These are phyloP conservation scores for Heliconius himera DNA, from an alignment of 1,140 invertebrate species.

Conservation along the genomic window DNA sequence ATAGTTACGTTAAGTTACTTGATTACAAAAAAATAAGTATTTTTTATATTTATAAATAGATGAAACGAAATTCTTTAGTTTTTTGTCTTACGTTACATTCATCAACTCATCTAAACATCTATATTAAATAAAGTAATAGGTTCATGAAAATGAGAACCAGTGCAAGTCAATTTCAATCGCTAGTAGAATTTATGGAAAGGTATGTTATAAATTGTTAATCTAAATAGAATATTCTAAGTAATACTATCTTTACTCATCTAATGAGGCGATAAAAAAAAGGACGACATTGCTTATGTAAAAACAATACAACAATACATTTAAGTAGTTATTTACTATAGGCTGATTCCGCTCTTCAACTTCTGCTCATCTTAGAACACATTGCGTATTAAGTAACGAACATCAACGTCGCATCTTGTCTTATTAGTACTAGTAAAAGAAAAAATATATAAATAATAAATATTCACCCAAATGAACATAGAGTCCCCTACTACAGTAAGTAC, in stretches of 20 bases:
- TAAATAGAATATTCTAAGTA: background rate
- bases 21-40: background rate
- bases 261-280: background rate
- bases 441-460: background rate
- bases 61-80: background rate
- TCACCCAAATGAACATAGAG: background rate
- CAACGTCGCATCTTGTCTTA: background rate
- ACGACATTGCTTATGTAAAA: background rate
- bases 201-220: background rate
- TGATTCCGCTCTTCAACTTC: background rate
- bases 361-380: background rate
- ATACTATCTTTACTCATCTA: background rate
- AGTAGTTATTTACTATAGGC: background rate
- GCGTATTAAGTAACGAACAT: background rate
- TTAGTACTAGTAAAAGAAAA: background rate
- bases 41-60: background rate
- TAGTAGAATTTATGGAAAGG: constrained; percentile 7
- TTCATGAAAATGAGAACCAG: constrained; percentile 5
- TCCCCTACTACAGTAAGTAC: background rate
- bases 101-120: no score
- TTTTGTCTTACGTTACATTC: background rate
- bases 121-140: background rate
- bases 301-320: background rate
- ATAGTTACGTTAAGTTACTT: background rate
- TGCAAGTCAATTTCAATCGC: constrained; percentile 5